Evolutionary conservation across 2,888 invertebrate species (phyloP), one percentile per base, ranked within the genome.

Genomic region (Choristoneura rosaceana): DNA sequence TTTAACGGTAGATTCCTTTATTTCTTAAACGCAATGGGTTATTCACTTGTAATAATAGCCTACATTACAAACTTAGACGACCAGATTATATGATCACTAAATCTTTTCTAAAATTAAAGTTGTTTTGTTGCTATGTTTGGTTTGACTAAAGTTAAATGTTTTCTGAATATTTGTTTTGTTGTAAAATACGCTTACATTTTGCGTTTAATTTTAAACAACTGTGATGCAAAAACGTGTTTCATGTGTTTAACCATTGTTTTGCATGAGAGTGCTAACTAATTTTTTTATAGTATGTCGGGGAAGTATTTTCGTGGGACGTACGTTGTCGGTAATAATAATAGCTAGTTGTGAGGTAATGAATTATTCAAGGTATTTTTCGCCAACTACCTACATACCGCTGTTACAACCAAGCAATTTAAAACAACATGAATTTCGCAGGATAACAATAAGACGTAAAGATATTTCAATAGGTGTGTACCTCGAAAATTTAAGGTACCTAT

Each of bases 241-340:
- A 75, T 82, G 79, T 83, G 77, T 77, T 84, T 78, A 77, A 60
- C 80, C 75, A 69, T 76, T 73, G 83, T 81, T 82, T 76, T 86
- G 89, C 89, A 89, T 90, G 89, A 76, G 79, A 79, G 81, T 87
- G 82, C 82, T 86, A 77, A 78, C 84, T 80, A 81, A 74, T 74
- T 78, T 76, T 76, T 76, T 77, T 77, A 77, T 74, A 74, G 66
- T 74, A 4, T 50, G 62, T 62, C 62, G 62, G 17, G 34, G 33
- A 59, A n/a, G 34, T 34, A 59, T 7, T 34, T 25, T 58, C 58
- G 34, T 59, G 59, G 34, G 59, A 34, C 34, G 59, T 59, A 34
- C n/a, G 34, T 59, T 59, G 34, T 34, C 34, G n/a, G 3, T 43
- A 4, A n/a, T 34, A 34, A 59, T 34, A 55, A 55, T 55, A 52